Evolutionary conservation across 1,140 invertebrate genomes (phyloP), one percentile per base, ranked within the genome.

Genomic region (Platorchestia sp.): DNA sequence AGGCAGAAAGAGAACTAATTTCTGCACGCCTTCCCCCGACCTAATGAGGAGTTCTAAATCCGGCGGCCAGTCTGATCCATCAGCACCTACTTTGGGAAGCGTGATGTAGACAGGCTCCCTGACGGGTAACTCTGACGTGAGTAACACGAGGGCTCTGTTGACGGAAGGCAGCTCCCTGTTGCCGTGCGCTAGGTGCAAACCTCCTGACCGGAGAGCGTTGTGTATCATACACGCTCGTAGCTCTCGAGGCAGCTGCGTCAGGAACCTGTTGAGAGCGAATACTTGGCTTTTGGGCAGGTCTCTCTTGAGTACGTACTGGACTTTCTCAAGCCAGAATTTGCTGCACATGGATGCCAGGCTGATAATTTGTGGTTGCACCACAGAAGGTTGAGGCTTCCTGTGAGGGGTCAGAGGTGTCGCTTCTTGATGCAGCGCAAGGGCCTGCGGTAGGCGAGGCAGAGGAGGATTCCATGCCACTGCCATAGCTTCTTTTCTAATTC

Each of bases 291-390:
- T 96, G 41, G 96, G 95, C n/a, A 96, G 44, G 89, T 96, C 95
- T n/a, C 95, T 95, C 42, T 95, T 96, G 40, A 96, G 86, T 41
- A 95, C 95, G 41, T 95, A 95, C 86, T 96, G 96, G 40, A 96
- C 96, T 40, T 91, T 95, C 75, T 96, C 96, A 59, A 96, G 95
- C 96, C 96, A 96, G 47, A 91, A 96, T 86, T 96, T 96, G 75
- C 95, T 93, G 95, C 96, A 96, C 96, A 96, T 96, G 16, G 95
- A 87, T 51, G 95, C 96, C 42, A 96, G 59, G 40, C 95, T 91
- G 51, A 96, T 96, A 14, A 96, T 95, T 19, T 86, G 86, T 0
- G 96, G 42, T 7, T 95, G 89, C 95, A 96, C 96, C 6, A 93
- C 59, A 7, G 96, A 95, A 0, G 95, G 96, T 22, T 95, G 96